These are phyloP conservation scores for Hydrotaea diabolus DNA, from an alignment of 2,888 invertebrate genomes.

Conservation along the genomic window DNA sequence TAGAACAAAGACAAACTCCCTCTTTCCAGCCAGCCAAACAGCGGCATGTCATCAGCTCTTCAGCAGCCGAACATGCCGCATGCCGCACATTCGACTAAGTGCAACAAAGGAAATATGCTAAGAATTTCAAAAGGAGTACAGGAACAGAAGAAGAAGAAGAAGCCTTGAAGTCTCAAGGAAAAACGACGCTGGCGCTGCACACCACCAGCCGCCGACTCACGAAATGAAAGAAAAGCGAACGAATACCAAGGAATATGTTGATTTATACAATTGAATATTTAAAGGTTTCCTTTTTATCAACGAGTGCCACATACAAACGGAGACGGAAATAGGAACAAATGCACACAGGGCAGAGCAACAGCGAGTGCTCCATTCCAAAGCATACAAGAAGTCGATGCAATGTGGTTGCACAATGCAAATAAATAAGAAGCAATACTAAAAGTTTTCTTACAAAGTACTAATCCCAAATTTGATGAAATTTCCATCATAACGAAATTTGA, in stretches of 20 bases:
- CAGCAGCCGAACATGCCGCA: neutral
- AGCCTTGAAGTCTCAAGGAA: neutral
- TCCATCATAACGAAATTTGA: too few species aligned
- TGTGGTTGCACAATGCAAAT: neutral
- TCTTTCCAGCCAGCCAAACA: neutral
- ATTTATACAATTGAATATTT: constrained; percentile 62
- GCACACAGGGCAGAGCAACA: neutral
- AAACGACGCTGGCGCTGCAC: neutral
- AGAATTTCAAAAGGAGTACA: constrained; percentile 39
- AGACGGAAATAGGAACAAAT: neutral
- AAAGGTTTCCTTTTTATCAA: constrained; percentile 54
- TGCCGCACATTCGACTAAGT: constrained; percentile 34
- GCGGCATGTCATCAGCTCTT: neutral
- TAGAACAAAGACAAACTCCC: neutral
- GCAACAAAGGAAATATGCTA: constrained; percentile 49
- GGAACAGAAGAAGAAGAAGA: neutral
- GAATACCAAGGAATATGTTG: constrained; percentile 46
- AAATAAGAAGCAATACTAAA: too few species aligned
- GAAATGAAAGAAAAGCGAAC: neutral
- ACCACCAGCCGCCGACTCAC: too few species aligned
- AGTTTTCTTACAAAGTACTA: too few species aligned
- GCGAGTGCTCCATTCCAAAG: too few species aligned
- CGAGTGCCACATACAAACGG: neutral
- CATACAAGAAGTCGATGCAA: neutral
- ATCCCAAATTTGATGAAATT: too few species aligned